Base-by-base conservation (phyloP, 1,140 invertebrate species). In the Cyclina sinensis region DNA sequence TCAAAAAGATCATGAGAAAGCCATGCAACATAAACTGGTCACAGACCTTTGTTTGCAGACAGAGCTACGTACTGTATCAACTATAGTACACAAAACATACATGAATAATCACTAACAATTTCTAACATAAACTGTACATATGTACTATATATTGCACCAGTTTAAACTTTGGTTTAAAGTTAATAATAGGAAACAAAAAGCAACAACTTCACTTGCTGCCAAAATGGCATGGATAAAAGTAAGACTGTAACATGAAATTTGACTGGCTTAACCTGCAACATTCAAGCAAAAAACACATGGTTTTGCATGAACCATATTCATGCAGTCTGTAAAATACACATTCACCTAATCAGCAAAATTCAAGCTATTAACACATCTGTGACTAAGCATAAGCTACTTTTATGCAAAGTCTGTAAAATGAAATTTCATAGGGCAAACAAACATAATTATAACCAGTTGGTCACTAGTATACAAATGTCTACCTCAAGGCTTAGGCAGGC, bases 151-250 rank as follows among this genome's bases (percentile, higher is more conserved):
- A 80, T 80, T 80, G 78, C 78, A 80, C 78, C 78, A 59, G 46
- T 30, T 54, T 24, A 30, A 54, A 80, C 78, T 80, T 80, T 80
- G 78, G 78, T 80, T 80, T 80, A 54, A 80, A 57, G 30, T 54
- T 24, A 37, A 80, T 54, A 80, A 57, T 54, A 80, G 48, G 48
- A 78, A 48, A 46, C 32, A 48, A 78, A 43, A 43, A 43, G 57
- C 57, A 70, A 70, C 65, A 27, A 37, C n/a, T 16, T 37, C 14
- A 11, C 9, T 18, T 35, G 32, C 27, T 70, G 65, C 65, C 21
- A 12, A 14, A 43, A 4, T 7, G 43, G 43, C 43, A 43, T 43
- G 43, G 43, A 43, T 43, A 43, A 7, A 7, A 43, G 5, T 43
- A 43, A 43, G 51, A 21, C 21, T 57, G n/a, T 57, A 57, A 57